Percentiles rank a stretch among this genome's conserved stretches.
phyloP scores from a whole-genome alignment of 2,113 vertebrate genomes.

The Brevimyrus niger region DNA sequence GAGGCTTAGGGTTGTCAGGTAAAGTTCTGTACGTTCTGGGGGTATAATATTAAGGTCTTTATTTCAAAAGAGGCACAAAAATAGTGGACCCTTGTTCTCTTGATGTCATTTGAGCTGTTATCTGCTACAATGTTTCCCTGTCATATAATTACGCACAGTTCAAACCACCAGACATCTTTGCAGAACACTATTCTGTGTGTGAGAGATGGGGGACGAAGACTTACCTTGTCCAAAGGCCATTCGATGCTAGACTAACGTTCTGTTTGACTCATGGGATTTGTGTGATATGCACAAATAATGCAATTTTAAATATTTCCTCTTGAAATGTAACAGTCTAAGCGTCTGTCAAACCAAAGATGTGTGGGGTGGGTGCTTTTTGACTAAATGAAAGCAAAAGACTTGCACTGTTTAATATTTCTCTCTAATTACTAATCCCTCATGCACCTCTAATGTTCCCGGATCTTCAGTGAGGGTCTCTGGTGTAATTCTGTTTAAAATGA shows the following conservation, averaged over 20 bases:
- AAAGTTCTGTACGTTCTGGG: neutral
- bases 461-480: neutral
- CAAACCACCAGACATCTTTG: neutral
- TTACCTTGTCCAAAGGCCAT: neutral
- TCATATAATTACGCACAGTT: neutral
- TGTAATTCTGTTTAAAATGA: neutral
- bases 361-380: neutral
- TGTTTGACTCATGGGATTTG: slow-evolving; percentile 15
- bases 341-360: slow-evolving; percentile 46
- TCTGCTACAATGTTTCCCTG: neutral
- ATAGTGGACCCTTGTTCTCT: neutral
- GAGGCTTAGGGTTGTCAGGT: neutral
- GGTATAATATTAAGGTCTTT: neutral
- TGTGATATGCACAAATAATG: slow-evolving; percentile 56
- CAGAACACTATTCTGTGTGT: neutral
- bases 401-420: slow-evolving; percentile 25
- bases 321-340: slow-evolving; percentile 21
- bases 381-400: slow-evolving; percentile 12
- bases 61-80: neutral
- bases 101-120: neutral
- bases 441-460: neutral
- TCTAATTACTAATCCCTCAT: slow-evolving; percentile 29
- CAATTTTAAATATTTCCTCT: slow-evolving; percentile 41
- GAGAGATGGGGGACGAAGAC: neutral
- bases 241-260: neutral